Evolutionary conservation across 2,797 vertebrate species (phyloP).

Genomic region (Distichodus sexfasciatus): DNA sequence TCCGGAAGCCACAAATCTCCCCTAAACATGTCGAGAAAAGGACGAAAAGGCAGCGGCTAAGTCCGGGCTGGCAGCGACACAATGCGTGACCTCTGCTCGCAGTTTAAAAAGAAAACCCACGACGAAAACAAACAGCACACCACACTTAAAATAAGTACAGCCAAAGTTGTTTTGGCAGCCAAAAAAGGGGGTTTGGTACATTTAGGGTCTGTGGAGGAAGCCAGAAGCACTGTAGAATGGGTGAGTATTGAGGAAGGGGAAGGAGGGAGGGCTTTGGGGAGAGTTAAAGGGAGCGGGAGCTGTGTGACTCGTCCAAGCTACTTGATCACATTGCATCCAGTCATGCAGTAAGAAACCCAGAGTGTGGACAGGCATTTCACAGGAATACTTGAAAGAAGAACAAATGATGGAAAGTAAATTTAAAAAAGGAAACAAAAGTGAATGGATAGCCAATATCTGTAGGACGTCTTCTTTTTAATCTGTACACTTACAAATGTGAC

Average conservation of each 20-base stretch:
- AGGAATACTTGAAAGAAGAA: slow-evolving; percentile 83
- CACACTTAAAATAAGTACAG: slow-evolving; percentile 70
- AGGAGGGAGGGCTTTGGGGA: slow-evolving; percentile 54
- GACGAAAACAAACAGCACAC: slow-evolving; percentile 49
- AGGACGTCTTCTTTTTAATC: slow-evolving; percentile 53
- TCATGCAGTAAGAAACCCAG: slow-evolving; percentile 96
- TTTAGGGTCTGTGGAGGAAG: slow-evolving; percentile 89
- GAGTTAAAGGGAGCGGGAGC: slow-evolving; percentile 81
- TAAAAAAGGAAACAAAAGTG: slow-evolving; percentile 34
- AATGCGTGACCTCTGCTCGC: slow-evolving; percentile 14
- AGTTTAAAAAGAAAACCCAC: slow-evolving; percentile 56
- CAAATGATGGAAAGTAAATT: slow-evolving; percentile 62
- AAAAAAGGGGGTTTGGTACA: slow-evolving; percentile 77
- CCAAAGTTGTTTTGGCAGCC: slow-evolving; percentile 82
- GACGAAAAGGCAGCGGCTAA: slow-evolving; percentile 55
- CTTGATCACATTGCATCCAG: slow-evolving; percentile 92
- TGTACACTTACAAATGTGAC: slow-evolving; percentile 55
- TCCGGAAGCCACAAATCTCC: slow-evolving; percentile 98
- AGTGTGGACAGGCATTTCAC: slow-evolving; percentile 96
- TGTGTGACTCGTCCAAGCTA: slow-evolving; percentile 89
- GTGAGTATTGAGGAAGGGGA: slow-evolving; percentile 72
- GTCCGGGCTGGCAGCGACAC: slow-evolving; percentile 17
- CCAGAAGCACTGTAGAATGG: slow-evolving; percentile 82
- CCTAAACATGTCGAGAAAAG: slow-evolving; percentile 77
- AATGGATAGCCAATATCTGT: slow-evolving; percentile 60